A percentile compares a stretch with the other conserved stretches of the same genome.
These are phyloP conservation scores for Drosophila seguyi DNA, from an alignment of 1,140 invertebrate species.

Conservation along the genomic window DNA sequence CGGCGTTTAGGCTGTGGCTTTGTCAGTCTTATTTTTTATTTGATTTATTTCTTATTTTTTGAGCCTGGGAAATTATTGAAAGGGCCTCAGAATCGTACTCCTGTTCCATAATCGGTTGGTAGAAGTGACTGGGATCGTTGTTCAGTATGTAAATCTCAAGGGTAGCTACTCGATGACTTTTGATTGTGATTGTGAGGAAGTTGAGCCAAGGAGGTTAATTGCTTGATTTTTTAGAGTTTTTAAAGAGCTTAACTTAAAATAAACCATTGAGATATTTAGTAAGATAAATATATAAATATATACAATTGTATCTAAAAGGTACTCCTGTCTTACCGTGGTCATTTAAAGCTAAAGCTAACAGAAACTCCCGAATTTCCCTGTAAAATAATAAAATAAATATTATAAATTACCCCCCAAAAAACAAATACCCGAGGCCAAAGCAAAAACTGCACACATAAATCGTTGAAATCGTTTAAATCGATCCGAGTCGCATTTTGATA, in stretches of 20 bases:
- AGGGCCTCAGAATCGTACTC: constrained; percentile 1
- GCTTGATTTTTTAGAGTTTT: background rate
- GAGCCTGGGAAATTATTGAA: constrained; percentile 34
- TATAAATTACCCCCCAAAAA: background rate
- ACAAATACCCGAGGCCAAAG: background rate
- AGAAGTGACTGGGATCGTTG: constrained; percentile 9
- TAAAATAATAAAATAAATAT: background rate
- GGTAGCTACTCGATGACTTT: constrained; percentile 55
- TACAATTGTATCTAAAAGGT: background rate
- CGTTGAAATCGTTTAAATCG: constrained; percentile 14
- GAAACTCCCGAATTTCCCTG: background rate
- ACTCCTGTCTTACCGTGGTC: accelerated
- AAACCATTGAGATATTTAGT: background rate
- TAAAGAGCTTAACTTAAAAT: background rate
- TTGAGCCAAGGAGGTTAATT: background rate
- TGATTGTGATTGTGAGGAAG: background rate
- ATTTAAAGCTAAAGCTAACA: background rate
- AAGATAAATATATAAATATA: too few relatives aligned
- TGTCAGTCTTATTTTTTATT: constrained; percentile 16
- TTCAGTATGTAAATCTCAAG: constrained; percentile 61
- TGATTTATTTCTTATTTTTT: background rate
- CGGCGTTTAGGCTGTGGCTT: constrained; percentile 72
- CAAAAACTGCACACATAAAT: constrained; percentile 6
- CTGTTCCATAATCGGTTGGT: constrained; percentile 22
- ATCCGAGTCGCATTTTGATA: constrained; percentile 30